Evolutionary conservation across 2,113 vertebrate species (phyloP).

Genomic region (Holacanthus passer): DNA sequence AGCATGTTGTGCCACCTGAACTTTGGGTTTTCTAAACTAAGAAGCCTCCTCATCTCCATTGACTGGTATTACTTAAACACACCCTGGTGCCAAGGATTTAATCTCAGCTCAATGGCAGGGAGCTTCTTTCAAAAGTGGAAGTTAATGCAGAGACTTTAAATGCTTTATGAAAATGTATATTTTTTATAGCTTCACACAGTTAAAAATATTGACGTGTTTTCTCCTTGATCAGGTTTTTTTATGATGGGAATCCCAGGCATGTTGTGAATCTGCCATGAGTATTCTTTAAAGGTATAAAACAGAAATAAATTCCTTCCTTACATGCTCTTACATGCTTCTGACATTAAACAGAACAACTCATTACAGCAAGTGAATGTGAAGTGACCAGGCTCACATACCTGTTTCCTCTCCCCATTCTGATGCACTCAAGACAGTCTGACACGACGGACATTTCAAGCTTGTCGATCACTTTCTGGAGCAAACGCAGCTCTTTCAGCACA

Average conservation of each 20-base stretch:
- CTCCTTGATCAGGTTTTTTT: background rate
- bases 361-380: background rate
- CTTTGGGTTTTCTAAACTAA: background rate
- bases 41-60: slow-evolving; percentile 2
- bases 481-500: slow-evolving; percentile 48
- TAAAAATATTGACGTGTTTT: background rate
- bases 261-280: background rate
- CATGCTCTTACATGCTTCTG: background rate
- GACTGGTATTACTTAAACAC: background rate
- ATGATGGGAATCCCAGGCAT: background rate
- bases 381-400: slow-evolving; percentile 80
- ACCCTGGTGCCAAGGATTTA: background rate
- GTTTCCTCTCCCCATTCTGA: slow-evolving; percentile 78
- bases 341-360: background rate
- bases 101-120: background rate
- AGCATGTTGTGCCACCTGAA: background rate
- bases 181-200: background rate
- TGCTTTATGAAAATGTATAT: background rate
- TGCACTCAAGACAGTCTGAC: slow-evolving; percentile 84
- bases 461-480: slow-evolving; percentile 43
- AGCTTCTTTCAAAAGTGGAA: background rate
- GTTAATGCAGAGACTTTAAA: background rate
- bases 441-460: slow-evolving; percentile 85
- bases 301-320: background rate
- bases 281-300: background rate